Percentiles rank a stretch among this genome's conserved stretches.
Conservation (phyloP, 2,888 invertebrate species). For the Pseudococcus viburni region DNA sequence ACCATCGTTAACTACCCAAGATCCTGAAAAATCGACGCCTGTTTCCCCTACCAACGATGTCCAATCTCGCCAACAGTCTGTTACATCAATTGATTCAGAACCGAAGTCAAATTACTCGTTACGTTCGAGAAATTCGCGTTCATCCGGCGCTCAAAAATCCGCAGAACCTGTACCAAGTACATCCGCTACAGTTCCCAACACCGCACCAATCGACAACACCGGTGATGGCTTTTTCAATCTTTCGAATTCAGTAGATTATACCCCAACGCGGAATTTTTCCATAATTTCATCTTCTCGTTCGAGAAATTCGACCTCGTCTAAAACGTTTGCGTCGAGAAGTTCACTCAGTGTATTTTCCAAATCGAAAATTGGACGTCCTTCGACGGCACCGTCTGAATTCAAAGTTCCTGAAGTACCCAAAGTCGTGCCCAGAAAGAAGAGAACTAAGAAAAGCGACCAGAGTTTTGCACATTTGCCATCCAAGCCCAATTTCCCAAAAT, state of each 20-base stretch:
- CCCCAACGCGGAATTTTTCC: background rate
- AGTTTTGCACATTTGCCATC: background rate
- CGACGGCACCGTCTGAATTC: background rate
- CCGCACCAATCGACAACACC: background rate
- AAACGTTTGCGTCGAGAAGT: background rate
- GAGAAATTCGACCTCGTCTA: background rate
- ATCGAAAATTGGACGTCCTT: background rate
- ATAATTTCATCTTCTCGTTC: background rate
- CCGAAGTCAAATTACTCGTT: background rate
- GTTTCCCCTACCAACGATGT: background rate
- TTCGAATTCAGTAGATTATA: background rate
- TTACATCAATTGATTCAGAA: background rate
- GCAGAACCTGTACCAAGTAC: background rate
- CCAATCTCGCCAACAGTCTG: background rate
- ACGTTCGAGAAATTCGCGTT: background rate
- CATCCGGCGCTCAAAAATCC: background rate
- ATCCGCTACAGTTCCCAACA: background rate
- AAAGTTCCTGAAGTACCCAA: slow-evolving; percentile 12
- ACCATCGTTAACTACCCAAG: background rate
- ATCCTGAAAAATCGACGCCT: background rate
- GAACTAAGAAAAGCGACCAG: background rate
- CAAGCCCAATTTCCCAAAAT: slow-evolving; percentile 17
- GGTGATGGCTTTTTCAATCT: background rate
- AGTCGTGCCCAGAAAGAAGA: background rate
- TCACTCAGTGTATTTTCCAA: background rate